Evolutionary conservation across 2,888 invertebrate genomes (phyloP).

Genomic region (Orchesellides sinensis): DNA sequence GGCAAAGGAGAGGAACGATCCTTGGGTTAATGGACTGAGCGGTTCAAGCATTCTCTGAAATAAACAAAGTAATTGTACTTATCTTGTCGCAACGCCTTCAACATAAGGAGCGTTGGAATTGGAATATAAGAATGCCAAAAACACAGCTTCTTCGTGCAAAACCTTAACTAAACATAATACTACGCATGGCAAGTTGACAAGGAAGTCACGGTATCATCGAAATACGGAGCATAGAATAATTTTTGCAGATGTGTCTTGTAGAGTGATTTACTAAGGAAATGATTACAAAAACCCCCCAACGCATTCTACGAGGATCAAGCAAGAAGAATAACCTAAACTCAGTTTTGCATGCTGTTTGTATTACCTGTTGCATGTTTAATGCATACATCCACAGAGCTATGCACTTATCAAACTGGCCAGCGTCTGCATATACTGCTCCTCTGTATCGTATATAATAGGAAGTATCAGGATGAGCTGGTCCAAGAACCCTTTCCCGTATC

Average conservation of each 20-base stretch:
- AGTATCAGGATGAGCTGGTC: slow-evolving; percentile 97
- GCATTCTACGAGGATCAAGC: too few relatives aligned
- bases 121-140: slow-evolving; percentile 48
- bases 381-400: slow-evolving; percentile 98
- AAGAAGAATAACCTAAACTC: too few relatives aligned
- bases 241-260: too few relatives aligned
- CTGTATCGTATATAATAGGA: slow-evolving; percentile 97
- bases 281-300: too few relatives aligned
- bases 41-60: slow-evolving; percentile 91
- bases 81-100: slow-evolving; percentile 43
- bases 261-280: too few relatives aligned
- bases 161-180: too few relatives aligned
- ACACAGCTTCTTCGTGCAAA: background rate
- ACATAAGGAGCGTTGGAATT: background rate
- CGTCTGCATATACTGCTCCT: slow-evolving; percentile 96
- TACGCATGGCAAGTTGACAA: slow-evolving; percentile 59
- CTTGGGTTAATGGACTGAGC: slow-evolving; percentile 95
- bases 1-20: slow-evolving; percentile 94
- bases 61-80: slow-evolving; percentile 48
- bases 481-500: slow-evolving; percentile 93
- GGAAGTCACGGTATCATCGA: too few relatives aligned
- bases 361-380: slow-evolving; percentile 88
- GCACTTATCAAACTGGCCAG: slow-evolving; percentile 92
- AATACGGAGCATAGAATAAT: too few relatives aligned
- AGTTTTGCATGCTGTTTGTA: too few relatives aligned